A percentile compares a stretch with the other conserved stretches of the same genome.
Conservation (phyloP, 1,140 invertebrate genomes). For the Eupristina koningsbergeri region DNA sequence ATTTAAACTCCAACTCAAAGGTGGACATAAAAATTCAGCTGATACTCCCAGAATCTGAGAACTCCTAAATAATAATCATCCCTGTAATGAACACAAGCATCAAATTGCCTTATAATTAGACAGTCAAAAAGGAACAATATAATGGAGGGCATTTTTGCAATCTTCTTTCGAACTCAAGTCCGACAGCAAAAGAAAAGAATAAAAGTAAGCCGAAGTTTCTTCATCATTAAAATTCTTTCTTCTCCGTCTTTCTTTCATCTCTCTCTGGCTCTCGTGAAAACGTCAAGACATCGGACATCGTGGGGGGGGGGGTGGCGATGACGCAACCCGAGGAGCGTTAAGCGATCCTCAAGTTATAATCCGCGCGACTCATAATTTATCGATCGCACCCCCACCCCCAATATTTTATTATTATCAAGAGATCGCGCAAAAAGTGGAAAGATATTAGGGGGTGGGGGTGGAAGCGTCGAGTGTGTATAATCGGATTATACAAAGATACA, state of each 20-base stretch:
- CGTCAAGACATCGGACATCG: neutral
- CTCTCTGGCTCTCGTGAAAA: neutral
- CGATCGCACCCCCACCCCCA: conserved; percentile 14
- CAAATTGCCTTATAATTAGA: conserved; percentile 5
- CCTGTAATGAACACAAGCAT: conserved; percentile 1
- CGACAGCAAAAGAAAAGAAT: neutral
- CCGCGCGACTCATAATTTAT: conserved; percentile 30
- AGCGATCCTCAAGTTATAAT: conserved; percentile 13
- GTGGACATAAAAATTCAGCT: neutral
- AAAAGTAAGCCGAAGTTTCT: neutral
- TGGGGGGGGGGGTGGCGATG: no score
- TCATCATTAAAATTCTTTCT: neutral
- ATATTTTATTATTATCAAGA: conserved; percentile 37
- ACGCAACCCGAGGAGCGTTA: conserved; percentile 13
- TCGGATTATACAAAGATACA: conserved; percentile 36
- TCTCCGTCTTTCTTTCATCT: neutral
- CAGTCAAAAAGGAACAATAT: neutral
- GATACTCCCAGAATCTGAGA: neutral
- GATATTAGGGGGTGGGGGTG: conserved; percentile 3
- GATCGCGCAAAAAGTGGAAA: neutral
- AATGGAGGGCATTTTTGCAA: no score
- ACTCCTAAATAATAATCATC: neutral
- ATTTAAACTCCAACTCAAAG: neutral
- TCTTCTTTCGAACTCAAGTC: no score
- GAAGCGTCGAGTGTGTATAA: conserved; percentile 21